Evolutionary conservation across 2,888 invertebrate species (phyloP), one percentile per base, ranked within the genome.

Genomic region (Neocrepidodera transversa): DNA sequence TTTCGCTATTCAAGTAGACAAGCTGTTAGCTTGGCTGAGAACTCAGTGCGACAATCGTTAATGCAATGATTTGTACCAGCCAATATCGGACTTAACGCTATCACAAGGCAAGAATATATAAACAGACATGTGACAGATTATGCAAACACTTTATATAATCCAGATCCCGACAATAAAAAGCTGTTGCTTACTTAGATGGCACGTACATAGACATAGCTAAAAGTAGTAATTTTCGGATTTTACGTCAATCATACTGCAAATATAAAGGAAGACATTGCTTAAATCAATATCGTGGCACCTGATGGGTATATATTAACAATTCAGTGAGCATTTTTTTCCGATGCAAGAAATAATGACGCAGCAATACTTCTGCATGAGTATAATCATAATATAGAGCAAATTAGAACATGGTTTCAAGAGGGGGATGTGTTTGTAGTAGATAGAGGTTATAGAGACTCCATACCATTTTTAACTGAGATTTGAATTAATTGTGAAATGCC

Each of bases 1-100:
- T 65, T 66, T 77, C 74, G 18, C 71, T 70, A 65, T 77, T 77
- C 13, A 68, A 68, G 18, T 14, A 38, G 52, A 14, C 52, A 52
- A 52, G 40, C 18, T 3, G 38, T 40, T 17, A 52, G 52, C 17
- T 11, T 42, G 16, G 40, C 40, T 26, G 10, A 13, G n/a, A n/a
- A n/a, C n/a, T n/a, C n/a, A 20, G 47, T 42, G 1, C 2, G 18
- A 11, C 14, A 5, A 20, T 42, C 42, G 10, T 11, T 42, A 7
- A 18, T 42, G 20, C 16, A 42, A 17, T n/a, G 42, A 17, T 42
- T 42, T 11, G 42, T 42, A 6, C 42, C 42, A 11, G 42, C 8
- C n/a, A 42, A 42, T 17, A 42, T 42, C 6, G 23, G 23, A 23
- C 23, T 23, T 10, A 28, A 28, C 3, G 2, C 6, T 2, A 7